Evolutionary conservation across 2,113 vertebrate species (phyloP).

Genomic region (Montifringilla adamsi): DNA sequence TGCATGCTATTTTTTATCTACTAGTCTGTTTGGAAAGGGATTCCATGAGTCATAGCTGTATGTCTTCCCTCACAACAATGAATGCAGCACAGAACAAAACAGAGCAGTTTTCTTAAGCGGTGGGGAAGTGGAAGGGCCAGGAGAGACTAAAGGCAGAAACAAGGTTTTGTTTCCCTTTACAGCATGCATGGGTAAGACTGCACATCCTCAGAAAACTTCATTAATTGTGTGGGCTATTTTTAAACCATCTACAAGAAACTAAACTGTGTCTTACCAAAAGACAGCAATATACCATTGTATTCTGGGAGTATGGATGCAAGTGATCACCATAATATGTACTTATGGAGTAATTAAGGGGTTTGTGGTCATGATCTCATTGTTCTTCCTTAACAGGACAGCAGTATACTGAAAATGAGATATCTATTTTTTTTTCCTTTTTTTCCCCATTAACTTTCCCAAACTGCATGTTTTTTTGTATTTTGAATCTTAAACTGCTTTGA

Average conservation of each 20-base stretch:
- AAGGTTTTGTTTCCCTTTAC: neutral
- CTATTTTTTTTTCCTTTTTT: neutral
- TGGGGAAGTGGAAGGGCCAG: neutral
- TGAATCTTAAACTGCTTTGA: neutral
- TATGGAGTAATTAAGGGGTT: conserved; percentile 27
- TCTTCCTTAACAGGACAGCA: neutral
- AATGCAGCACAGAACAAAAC: neutral
- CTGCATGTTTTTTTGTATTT: neutral
- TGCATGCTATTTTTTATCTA: neutral
- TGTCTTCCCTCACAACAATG: neutral
- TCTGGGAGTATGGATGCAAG: neutral
- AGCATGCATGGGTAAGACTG: neutral
- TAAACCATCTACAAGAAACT: neutral
- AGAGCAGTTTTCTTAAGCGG: neutral
- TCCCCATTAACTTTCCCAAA: neutral
- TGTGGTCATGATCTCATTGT: neutral
- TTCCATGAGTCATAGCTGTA: neutral
- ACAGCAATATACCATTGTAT: neutral
- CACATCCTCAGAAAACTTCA: neutral
- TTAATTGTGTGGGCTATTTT: neutral
- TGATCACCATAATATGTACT: neutral
- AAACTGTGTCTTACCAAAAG: neutral
- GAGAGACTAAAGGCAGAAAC: neutral
- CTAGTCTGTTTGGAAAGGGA: neutral
- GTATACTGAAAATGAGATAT: neutral